Base-by-base conservation (phyloP, 2,113 vertebrate species). In the Austrofundulus limnaeus region DNA sequence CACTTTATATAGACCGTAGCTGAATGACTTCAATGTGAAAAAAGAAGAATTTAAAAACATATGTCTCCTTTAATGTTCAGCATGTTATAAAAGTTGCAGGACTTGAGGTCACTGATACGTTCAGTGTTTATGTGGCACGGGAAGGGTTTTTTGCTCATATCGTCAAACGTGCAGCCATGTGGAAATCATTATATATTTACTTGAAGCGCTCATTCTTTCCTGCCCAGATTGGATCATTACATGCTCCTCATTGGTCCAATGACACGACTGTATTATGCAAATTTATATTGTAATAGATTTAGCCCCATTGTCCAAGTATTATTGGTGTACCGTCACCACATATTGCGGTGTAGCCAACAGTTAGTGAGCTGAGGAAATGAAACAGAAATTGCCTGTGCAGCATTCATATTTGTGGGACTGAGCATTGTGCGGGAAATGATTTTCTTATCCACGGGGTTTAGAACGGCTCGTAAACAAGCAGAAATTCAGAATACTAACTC, bases 341-440 rank as follows among this genome's bases (percentile, higher is more conserved):
- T 78, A 71, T 81, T 75, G 79, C 80, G 42, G 66, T 81, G 84
- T 87, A 84, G 82, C 86, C 87, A 88, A 88, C 84, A 84, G 81
- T 87, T 84, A 90, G 86, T 86, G 89, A 86, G 85, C 81, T 87
- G 88, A 67, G 85, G 70, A 88, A 89, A 89, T 88, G 74, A 81
- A 83, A 70, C 76, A 57, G 80, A 86, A 86, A 90, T 91, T 68
- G 83, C 83, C 63, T 66, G 25, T 47, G 43, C 57, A 63, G 75
- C 74, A 62, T 87, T 50, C 67, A 72, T 71, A 45, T 78, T 83
- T 87, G 82, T 83, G 72, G 72, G 77, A 70, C 20, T 20, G 66
- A 75, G 72, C 79, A 65, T 70, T 52, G 79, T 74, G 73, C 69
- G 53, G 14, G 3, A 75, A 87, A 82, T 52, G 37, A 86, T 83